A percentile compares a stretch with the other conserved stretches of the same genome.
These are phyloP conservation scores for Tupiocoris notatus DNA, from an alignment of 2,888 invertebrate genomes.

Conservation along the genomic window DNA sequence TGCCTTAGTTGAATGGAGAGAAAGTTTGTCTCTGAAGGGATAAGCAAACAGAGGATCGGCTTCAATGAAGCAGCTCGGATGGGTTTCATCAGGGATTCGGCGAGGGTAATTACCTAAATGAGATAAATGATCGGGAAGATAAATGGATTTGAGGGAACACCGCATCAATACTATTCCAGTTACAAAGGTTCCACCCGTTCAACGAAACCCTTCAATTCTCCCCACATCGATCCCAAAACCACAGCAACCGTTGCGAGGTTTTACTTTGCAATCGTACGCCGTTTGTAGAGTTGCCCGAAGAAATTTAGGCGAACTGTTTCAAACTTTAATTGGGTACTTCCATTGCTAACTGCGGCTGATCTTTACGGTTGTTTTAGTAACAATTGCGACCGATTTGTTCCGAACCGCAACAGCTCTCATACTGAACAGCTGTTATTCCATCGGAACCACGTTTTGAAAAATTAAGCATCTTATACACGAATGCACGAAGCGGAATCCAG, in stretches of 20 bases:
- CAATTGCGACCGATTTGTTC: no score
- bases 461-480: no score
- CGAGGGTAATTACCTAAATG: constrained; percentile 25
- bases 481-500: no score
- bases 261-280: neutral
- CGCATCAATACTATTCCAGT: constrained; percentile 29
- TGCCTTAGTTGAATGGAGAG: neutral
- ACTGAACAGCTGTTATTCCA: no score
- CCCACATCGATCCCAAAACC: neutral
- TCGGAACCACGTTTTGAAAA: no score
- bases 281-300: neutral
- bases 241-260: neutral
- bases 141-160: constrained; percentile 10
- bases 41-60: neutral
- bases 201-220: neutral
- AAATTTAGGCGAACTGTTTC: neutral
- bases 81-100: neutral
- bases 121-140: constrained; percentile 29
- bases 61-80: neutral
- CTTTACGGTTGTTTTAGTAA: no score
- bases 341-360: neutral
- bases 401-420: no score
- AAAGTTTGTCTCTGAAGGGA: neutral
- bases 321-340: neutral
- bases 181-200: neutral